phyloP scores from a whole-genome alignment of 2,113 vertebrate genomes.

The Murina feae region DNA sequence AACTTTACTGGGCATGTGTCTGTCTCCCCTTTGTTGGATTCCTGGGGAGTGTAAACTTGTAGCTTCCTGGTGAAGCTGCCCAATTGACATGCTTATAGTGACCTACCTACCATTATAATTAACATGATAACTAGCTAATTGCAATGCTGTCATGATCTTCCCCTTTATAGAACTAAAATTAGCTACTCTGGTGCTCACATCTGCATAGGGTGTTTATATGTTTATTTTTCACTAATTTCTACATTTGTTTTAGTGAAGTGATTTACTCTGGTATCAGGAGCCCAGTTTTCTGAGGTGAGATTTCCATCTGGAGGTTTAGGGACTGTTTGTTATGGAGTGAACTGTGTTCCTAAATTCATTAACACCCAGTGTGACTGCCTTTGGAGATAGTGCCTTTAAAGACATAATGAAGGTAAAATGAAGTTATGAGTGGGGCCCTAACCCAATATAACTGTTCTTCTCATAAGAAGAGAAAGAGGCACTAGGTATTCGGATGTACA shows the following conservation, averaged over 20 bases:
- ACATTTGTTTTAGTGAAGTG: neutral
- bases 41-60: no score
- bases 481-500: neutral
- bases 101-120: no score
- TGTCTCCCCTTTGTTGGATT: no score
- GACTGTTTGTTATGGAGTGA: neutral
- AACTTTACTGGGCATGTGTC: no score
- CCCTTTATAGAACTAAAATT: neutral
- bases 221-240: neutral
- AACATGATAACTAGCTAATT: no score
- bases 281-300: neutral
- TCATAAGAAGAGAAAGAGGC: neutral
- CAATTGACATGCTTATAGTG: no score
- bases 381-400: neutral
- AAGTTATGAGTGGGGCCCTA: neutral
- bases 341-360: neutral
- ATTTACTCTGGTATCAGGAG: neutral
- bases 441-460: neutral
- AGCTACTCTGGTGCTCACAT: neutral
- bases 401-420: neutral
- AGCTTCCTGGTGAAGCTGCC: no score
- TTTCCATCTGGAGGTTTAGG: neutral
- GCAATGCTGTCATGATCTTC: neutral
- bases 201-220: neutral
- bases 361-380: neutral